Base-by-base conservation (phyloP, 1,140 invertebrate genomes). In the Mya arenaria region DNA sequence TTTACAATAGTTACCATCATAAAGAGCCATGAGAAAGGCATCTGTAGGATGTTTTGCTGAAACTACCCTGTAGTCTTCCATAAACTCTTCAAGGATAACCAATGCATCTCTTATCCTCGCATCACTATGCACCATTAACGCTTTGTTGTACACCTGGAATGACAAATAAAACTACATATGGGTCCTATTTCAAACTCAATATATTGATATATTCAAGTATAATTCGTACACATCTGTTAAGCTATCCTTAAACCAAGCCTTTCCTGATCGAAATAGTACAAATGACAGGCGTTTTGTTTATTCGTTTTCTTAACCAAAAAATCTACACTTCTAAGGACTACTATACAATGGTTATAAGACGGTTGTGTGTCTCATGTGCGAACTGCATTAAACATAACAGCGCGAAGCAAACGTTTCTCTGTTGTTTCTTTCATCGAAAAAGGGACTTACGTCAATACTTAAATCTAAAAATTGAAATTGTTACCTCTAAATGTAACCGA, bases 111-210 rank as follows among this genome's bases (percentile, higher is more conserved):
- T 71, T 4, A 85, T 85, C 25, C 86, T 79, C 32, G 85, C 86
- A 39, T 87, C 87, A 52, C 84, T 80, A 69, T 88, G 87, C 10
- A 90, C 86, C n/a, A 87, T 60, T 2, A 89, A 56, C 4, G 88
- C 81, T 39, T 84, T 80, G 62, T 90, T 88, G 79, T 89, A 89
- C n/a, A 85, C 84, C 88, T 90, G 68, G 25, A 52, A 52, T 52
- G 25, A 8, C 17, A 52, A 52, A n/a, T n/a, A n/a, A n/a, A n/a
- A n/a, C n/a, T n/a, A n/a, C n/a, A n/a, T n/a, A n/a, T n/a, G n/a
- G n/a, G n/a, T n/a, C n/a, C n/a, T n/a, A n/a, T n/a, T n/a, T n/a
- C n/a, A n/a, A n/a, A n/a, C n/a, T n/a, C n/a, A n/a, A n/a, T n/a
- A n/a, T n/a, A n/a, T n/a, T n/a, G n/a, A n/a, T n/a, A n/a, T n/a